phyloP scores from a whole-genome alignment of 2,113 vertebrate genomes.

The Thunnus maccoyii region DNA sequence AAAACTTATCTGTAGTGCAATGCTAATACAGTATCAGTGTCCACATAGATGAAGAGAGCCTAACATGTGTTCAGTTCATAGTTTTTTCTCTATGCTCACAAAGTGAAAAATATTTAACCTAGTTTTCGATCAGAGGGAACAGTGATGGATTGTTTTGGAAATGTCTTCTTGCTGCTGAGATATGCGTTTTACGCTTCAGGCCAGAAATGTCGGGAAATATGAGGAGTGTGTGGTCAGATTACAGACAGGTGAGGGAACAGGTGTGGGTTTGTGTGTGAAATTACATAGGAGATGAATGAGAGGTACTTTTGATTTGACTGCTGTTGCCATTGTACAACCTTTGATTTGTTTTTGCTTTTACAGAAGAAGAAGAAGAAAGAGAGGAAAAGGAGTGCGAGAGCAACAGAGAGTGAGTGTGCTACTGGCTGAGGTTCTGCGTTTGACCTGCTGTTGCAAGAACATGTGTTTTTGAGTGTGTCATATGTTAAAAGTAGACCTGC shows the following conservation, averaged over 20 bases:
- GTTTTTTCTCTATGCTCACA: background rate
- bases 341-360: background rate
- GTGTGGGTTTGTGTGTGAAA: conserved; percentile 1
- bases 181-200: conserved; percentile 34
- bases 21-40: no score
- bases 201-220: conserved; percentile 24
- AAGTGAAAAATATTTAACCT: background rate
- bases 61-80: no score
- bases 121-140: conserved; percentile 2
- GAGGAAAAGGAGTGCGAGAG: background rate
- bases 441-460: no score
- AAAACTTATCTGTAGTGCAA: no score
- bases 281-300: background rate
- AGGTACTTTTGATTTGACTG: background rate
- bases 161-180: background rate
- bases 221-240: conserved; percentile 36
- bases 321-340: background rate
- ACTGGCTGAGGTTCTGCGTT: no score
- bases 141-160: conserved; percentile 13
- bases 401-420: background rate
- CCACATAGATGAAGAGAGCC: background rate
- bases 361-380: background rate
- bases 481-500: no score
- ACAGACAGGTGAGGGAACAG: conserved; percentile 22
- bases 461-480: no score